Base-by-base conservation (phyloP, 2,888 invertebrate genomes). In the Nemapogon koenigi region DNA sequence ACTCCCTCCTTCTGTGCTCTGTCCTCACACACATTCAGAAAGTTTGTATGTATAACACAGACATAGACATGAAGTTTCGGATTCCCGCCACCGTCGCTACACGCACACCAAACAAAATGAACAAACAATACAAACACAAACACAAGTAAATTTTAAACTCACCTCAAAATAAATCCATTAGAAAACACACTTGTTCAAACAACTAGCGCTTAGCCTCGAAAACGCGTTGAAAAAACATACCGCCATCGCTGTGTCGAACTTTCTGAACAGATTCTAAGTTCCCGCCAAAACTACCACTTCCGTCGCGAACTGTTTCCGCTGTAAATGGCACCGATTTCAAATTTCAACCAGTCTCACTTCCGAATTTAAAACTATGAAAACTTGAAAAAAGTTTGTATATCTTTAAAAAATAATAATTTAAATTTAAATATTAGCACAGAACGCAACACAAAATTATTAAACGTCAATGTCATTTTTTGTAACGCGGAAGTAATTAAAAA, bases 131-230 rank as follows among this genome's bases (percentile, higher is more conserved):
- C 72, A 72, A 72, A 73, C 73, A 76, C 76, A 68, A 70, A 76
- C 66, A 67, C 68, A 71, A 73, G 76, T 76, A 76, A 76, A 75
- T 75, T 78, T 37, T 76, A 71, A 76, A 76, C 76, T 78, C 76
- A 78, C 78, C 78, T 78, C 73, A 78, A 76, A 78, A 78, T 76
- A 78, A 76, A 76, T 76, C 78, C 78, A 78, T 78, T 78, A 78
- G 78, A 78, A 78, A 76, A 78, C 76, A 78, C 78, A 78, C 75
- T 78, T 76, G 78, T 78, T 76, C 75, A 78, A 78, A 78, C 76
- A 78, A 70, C 73, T 72, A 76, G 68, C 76, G 76, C 73, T 75
- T 72, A 76, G 75, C 76, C 76, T 76, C 76, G 76, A 75, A 78
- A 75, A 73, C 72, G 70, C 72, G 72, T 72, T 72, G 73, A 76